A percentile compares a stretch with the other conserved stretches of the same genome.
Conservation (phyloP, 1,140 invertebrate species). For the Melipona quadrifasciata region DNA sequence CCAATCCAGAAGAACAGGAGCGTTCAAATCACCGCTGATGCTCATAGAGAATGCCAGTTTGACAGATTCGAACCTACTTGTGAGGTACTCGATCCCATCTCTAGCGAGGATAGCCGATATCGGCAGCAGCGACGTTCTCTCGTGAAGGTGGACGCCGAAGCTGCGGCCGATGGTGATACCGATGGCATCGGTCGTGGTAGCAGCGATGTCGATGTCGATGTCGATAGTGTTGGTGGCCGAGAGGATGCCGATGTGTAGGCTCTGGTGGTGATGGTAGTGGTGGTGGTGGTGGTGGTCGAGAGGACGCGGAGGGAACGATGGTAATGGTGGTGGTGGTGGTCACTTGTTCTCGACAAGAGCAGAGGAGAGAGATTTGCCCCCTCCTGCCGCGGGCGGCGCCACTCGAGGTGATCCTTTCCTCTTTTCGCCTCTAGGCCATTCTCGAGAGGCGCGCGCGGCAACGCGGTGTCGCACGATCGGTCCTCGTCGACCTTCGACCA, state of each 20-base stretch:
- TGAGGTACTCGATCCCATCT: too few relatives aligned
- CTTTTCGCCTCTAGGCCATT: constrained; percentile 82
- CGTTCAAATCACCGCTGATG: too few relatives aligned
- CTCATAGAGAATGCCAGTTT: too few relatives aligned
- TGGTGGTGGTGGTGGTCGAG: constrained; percentile 26
- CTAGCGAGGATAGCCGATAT: constrained; percentile 52
- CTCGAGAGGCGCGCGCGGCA: constrained; percentile 81
- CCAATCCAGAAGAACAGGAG: too few relatives aligned
- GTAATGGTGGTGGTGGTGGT: constrained; percentile 64
- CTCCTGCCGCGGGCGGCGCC: constrained; percentile 80
- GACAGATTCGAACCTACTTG: too few relatives aligned
- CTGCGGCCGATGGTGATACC: constrained; percentile 58
- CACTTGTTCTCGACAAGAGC: constrained; percentile 72
- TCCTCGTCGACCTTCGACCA: constrained; percentile 69
- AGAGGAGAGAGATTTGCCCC: constrained; percentile 72
- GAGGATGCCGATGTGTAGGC: background rate
- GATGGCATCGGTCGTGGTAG: constrained; percentile 42
- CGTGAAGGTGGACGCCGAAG: constrained; percentile 27
- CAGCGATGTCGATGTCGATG: background rate
- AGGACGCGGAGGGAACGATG: constrained; percentile 47
- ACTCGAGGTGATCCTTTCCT: constrained; percentile 79
- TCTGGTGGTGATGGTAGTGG: background rate
- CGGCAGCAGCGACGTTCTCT: constrained; percentile 45
- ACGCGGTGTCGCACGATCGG: constrained; percentile 74
- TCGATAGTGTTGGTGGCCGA: constrained; percentile 41